Evolutionary conservation across 2,888 invertebrate species (phyloP).

Genomic region (Acanthopleura granulata): DNA sequence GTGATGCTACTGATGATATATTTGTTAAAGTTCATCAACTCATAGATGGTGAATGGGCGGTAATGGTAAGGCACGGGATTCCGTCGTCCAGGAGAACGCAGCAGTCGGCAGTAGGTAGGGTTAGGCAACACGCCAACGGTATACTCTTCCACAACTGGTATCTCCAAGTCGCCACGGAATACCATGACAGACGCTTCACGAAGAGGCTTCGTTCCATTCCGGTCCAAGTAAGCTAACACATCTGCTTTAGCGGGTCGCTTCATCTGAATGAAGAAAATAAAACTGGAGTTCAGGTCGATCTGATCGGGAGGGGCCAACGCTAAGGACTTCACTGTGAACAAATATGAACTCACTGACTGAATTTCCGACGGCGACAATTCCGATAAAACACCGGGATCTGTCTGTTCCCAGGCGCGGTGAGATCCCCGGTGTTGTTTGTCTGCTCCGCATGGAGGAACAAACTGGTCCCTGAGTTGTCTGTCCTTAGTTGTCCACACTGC

Average conservation of each 20-base stretch:
- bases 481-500: slow-evolving; percentile 19
- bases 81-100: slow-evolving; percentile 38
- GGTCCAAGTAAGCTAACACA: slow-evolving; percentile 44
- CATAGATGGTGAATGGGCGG: slow-evolving; percentile 54
- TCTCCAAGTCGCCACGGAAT: slow-evolving; percentile 46
- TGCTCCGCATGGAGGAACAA: neutral
- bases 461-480: slow-evolving; percentile 13
- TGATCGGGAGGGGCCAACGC: slow-evolving; percentile 36
- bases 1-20: slow-evolving; percentile 39
- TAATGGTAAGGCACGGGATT: slow-evolving; percentile 51
- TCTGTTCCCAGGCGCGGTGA: slow-evolving; percentile 27
- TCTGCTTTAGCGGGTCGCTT: slow-evolving; percentile 45
- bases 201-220: slow-evolving; percentile 38
- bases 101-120: slow-evolving; percentile 36
- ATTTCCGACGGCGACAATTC: slow-evolving; percentile 48
- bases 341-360: slow-evolving; percentile 37
- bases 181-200: slow-evolving; percentile 51
- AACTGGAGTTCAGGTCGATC: slow-evolving; percentile 45
- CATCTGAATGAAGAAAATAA: slow-evolving; percentile 55
- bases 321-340: slow-evolving; percentile 38
- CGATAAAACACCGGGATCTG: slow-evolving; percentile 36
- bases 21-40: slow-evolving; percentile 49
- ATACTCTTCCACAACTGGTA: slow-evolving; percentile 57
- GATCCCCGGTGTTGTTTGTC: slow-evolving; percentile 23
- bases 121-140: slow-evolving; percentile 50